These are phyloP conservation scores for Hymenochirus boettgeri DNA, from an alignment of 2,113 vertebrate species.

Conservation along the genomic window DNA sequence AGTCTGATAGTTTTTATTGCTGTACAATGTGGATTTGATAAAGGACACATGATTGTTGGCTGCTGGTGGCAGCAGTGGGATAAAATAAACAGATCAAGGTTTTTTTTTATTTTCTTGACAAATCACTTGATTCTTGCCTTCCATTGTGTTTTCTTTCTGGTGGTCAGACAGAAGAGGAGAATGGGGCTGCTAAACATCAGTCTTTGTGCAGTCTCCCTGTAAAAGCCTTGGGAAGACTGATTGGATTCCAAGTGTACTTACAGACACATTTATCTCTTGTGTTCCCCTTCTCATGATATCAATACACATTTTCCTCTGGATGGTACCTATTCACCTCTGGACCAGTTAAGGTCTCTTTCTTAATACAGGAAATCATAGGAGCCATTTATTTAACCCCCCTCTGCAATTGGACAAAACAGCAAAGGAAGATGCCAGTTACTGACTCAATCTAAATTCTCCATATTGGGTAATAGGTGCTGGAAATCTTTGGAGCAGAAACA, in stretches of 20 bases:
- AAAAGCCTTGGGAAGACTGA: conserved; percentile 73
- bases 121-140: conserved; percentile 52
- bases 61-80: conserved; percentile 57
- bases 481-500: too few species aligned
- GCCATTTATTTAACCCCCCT: neutral
- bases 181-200: conserved; percentile 67
- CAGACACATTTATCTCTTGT: conserved; percentile 67
- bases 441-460: too few species aligned
- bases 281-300: conserved; percentile 66
- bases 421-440: too few species aligned
- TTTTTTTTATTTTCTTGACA: conserved; percentile 66
- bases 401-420: too few species aligned
- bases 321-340: conserved; percentile 46
- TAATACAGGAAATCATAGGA: conserved; percentile 3
- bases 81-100: conserved; percentile 67
- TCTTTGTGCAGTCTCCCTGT: conserved; percentile 63
- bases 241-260: conserved; percentile 71
- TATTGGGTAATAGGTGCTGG: too few species aligned
- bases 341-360: conserved; percentile 34
- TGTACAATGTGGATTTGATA: conserved; percentile 71
- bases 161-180: conserved; percentile 66
- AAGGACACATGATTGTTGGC: conserved; percentile 63
- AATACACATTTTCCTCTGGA: conserved; percentile 56
- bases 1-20: conserved; percentile 65
- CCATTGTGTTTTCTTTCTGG: conserved; percentile 63